Percentiles rank a stretch among this genome's conserved stretches.
Conservation (phyloP, 2,797 vertebrate genomes). For the Lepilemur septentrionalis region DNA sequence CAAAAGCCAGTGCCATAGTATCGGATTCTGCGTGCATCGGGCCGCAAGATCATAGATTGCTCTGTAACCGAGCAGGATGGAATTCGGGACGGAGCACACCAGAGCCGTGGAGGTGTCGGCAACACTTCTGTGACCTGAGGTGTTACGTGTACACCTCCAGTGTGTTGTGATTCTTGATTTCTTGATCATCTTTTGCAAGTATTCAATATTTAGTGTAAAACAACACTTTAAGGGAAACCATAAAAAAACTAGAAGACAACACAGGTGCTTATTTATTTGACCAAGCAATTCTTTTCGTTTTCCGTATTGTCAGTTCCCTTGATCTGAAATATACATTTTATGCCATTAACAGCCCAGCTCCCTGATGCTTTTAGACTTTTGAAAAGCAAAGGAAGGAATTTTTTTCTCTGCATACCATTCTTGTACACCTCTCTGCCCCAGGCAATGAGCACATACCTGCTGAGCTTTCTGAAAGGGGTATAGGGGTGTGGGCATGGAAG, state of each 20-base stretch:
- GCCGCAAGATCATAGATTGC: no score
- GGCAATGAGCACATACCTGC: not conserved
- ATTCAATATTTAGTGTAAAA: not conserved
- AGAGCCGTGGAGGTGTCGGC: not conserved
- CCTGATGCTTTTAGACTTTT: not conserved
- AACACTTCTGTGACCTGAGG: no score
- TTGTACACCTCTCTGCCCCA: not conserved
- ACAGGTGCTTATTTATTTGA: not conserved
- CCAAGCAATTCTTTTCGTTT: not conserved
- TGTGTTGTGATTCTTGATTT: not conserved
- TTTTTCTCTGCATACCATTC: not conserved
- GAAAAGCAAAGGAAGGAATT: not conserved
- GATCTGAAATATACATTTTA: not conserved
- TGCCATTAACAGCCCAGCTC: not conserved
- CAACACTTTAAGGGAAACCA: not conserved
- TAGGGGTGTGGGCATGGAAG: not conserved
- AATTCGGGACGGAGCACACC: not conserved
- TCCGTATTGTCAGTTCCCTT: not conserved
- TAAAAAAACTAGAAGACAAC: not conserved
- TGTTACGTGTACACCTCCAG: accelerated
- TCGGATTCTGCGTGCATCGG: no score
- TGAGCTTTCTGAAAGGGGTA: not conserved
- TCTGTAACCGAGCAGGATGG: not conserved
- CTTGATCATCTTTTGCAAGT: not conserved
- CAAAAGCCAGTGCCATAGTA: no score